Percentiles rank a stretch among this genome's conserved stretches.
Evolutionary conservation across 2,797 vertebrate genomes (phyloP).

Genomic region (Anguilla pacifica): DNA sequence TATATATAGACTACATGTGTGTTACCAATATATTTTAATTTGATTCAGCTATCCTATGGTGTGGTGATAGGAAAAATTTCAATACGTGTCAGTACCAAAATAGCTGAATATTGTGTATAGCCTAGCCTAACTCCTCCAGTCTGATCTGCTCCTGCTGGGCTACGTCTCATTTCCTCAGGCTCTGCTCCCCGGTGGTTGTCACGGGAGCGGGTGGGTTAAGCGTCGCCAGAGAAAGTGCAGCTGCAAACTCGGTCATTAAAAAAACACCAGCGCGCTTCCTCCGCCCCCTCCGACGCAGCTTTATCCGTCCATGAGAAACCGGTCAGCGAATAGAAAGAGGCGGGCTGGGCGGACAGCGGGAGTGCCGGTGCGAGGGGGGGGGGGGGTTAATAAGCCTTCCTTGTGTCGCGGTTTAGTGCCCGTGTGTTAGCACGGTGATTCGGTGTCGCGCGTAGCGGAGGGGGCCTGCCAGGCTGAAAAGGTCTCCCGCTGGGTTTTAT

Average conservation of each 20-base stretch:
- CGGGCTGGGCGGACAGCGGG: background rate
- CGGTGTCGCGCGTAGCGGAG: constrained; percentile 44
- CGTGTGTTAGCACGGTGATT: constrained; percentile 36
- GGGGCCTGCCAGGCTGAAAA: constrained; percentile 23
- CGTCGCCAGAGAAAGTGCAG: background rate
- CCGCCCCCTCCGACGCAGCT: background rate
- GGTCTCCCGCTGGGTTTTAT: constrained; percentile 37
- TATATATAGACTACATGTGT: too few relatives aligned
- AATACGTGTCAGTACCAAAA: background rate
- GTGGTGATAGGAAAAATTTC: background rate
- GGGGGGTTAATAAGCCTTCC: background rate
- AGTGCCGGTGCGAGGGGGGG: background rate
- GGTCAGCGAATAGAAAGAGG: background rate
- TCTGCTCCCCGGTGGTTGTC: background rate
- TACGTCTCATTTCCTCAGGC: background rate
- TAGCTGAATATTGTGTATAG: background rate
- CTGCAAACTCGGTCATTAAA: background rate
- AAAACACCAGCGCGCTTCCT: background rate
- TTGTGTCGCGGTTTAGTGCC: background rate
- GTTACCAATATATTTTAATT: background rate
- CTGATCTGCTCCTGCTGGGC: background rate
- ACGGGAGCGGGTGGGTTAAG: background rate
- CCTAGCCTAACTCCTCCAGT: background rate
- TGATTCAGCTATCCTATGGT: background rate
- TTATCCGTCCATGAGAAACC: background rate